phyloP scores from a whole-genome alignment of 1,140 invertebrate genomes.

The Brachionus rotundiformis region DNA sequence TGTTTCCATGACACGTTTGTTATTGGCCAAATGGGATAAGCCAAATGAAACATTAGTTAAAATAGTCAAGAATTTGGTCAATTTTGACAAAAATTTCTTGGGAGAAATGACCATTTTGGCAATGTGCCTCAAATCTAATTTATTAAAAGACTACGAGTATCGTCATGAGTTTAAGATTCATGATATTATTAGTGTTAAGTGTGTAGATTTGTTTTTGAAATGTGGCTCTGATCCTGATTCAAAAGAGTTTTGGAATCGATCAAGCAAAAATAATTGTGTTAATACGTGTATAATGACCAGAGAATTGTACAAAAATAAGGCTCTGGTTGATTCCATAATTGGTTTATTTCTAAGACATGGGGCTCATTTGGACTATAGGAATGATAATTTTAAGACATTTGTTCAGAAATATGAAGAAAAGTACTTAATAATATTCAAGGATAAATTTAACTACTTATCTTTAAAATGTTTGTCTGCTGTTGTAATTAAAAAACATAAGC shows the following conservation, averaged over 20 bases:
- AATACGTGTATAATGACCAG: background rate
- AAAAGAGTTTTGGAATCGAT: background rate
- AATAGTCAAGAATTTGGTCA: background rate
- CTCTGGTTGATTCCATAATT: background rate
- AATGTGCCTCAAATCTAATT: background rate
- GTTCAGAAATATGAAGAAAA: slow-evolving; percentile 35
- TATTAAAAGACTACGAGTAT: slow-evolving; percentile 5
- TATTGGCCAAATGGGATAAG: background rate
- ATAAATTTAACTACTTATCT: slow-evolving; percentile 3
- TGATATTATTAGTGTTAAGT: background rate
- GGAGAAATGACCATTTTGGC: background rate
- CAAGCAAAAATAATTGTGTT: slow-evolving; percentile 20
- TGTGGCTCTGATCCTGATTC: slow-evolving; percentile 2
- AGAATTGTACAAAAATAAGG: background rate
- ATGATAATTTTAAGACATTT: background rate
- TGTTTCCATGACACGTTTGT: background rate
- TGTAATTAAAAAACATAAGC: background rate
- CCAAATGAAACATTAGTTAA: background rate
- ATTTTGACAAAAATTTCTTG: background rate
- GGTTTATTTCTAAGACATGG: background rate
- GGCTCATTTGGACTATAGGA: slow-evolving; percentile 33
- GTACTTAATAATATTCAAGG: background rate
- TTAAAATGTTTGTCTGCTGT: slow-evolving; percentile 41
- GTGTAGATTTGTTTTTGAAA: background rate
- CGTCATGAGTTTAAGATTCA: background rate